These are phyloP conservation scores for Lutjanus erythropterus DNA, from an alignment of 2,113 vertebrate genomes.

Conservation along the genomic window DNA sequence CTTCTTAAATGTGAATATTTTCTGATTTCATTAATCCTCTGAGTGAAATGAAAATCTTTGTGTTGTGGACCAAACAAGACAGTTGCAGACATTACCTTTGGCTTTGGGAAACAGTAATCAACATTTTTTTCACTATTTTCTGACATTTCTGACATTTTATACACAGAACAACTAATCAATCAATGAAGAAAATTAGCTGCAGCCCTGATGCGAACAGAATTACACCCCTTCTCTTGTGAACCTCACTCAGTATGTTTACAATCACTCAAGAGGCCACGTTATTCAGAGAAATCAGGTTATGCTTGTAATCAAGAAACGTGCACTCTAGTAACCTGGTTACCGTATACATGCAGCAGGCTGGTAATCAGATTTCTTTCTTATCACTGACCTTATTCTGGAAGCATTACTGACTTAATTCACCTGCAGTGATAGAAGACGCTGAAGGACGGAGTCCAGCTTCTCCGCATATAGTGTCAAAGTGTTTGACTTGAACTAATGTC, in stretches of 20 bases:
- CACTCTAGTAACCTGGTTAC: slow-evolving; percentile 8
- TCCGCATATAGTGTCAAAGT: background rate
- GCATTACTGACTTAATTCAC: background rate
- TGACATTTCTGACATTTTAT: too few relatives aligned
- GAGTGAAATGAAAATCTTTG: too few relatives aligned
- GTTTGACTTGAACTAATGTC: slow-evolving; percentile 20
- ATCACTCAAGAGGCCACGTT: background rate
- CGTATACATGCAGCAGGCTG: background rate
- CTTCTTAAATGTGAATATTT: too few relatives aligned
- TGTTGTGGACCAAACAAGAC: too few relatives aligned
- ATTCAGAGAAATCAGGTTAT: background rate
- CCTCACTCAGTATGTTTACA: background rate
- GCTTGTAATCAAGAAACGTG: background rate
- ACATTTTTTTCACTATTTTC: too few relatives aligned
- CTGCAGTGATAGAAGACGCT: background rate
- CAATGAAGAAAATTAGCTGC: too few relatives aligned
- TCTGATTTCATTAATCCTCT: too few relatives aligned
- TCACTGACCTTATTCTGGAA: background rate
- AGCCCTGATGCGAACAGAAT: background rate
- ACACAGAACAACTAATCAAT: too few relatives aligned
- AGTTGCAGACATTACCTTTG: too few relatives aligned
- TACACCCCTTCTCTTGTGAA: background rate
- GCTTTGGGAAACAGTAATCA: too few relatives aligned
- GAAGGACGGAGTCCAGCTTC: background rate
- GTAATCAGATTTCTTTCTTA: background rate